phyloP scores from a whole-genome alignment of 2,888 invertebrate genomes.

The Andrena minutula region DNA sequence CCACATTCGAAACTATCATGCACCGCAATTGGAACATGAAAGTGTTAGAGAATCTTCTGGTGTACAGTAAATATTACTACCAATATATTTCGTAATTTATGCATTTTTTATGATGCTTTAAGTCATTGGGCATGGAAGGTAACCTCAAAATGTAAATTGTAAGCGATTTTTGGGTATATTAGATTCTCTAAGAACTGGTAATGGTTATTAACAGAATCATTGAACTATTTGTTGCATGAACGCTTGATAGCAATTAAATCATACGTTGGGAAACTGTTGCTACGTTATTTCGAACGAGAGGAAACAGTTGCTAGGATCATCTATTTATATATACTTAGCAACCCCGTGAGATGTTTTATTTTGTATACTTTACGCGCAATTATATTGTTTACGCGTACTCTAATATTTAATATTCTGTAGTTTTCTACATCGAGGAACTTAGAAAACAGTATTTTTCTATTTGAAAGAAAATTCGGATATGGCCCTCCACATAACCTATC shows the following conservation, averaged over 20 bases:
- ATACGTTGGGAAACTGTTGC: too few relatives aligned
- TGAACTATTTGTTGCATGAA: not conserved
- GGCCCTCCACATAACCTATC: constrained; percentile 20
- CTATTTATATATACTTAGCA: too few relatives aligned
- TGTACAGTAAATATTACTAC: constrained; percentile 4
- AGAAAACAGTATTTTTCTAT: not conserved
- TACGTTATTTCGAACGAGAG: too few relatives aligned
- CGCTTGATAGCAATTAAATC: too few relatives aligned
- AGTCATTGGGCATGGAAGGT: constrained; percentile 2
- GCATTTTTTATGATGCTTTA: not conserved
- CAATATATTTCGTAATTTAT: not conserved
- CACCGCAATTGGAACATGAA: not conserved
- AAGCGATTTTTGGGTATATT: not conserved
- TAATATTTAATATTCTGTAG: not conserved
- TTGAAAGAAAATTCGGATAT: not conserved
- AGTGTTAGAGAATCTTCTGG: not conserved
- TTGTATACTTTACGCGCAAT: not conserved
- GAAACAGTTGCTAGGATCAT: too few relatives aligned
- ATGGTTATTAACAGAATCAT: constrained; percentile 5
- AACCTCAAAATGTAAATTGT: constrained; percentile 35
- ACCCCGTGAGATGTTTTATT: not conserved
- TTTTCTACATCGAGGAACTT: not conserved
- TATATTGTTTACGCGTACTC: not conserved
- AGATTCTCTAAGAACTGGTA: not conserved
- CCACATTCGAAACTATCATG: not conserved